Percentiles rank a stretch among this genome's conserved stretches.
phyloP scores from a whole-genome alignment of 2,797 vertebrate species.

The Hoplostethus atlanticus region DNA sequence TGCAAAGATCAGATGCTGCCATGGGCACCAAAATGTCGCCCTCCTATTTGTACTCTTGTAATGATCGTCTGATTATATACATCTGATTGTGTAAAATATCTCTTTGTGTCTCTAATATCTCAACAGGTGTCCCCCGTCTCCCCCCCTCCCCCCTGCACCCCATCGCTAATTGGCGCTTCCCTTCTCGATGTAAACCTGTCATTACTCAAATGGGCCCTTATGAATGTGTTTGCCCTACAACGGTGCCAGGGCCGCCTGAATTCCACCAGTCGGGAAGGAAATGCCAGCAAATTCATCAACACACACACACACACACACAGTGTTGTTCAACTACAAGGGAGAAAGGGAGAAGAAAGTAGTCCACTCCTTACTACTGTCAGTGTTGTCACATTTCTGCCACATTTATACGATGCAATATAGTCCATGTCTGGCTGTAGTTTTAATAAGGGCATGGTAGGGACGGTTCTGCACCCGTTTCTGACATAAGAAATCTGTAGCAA shows the following conservation, averaged over 20 bases:
- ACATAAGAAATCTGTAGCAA: neutral
- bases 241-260: slow-evolving; percentile 36
- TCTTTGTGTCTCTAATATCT: slow-evolving; percentile 18
- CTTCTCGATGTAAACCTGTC: slow-evolving; percentile 67
- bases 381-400: slow-evolving; percentile 31
- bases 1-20: too few species aligned
- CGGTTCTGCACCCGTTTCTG: slow-evolving; percentile 15
- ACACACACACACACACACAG: slow-evolving; percentile 15
- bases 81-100: neutral
- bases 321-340: slow-evolving; percentile 6
- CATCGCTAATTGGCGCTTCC: slow-evolving; percentile 63
- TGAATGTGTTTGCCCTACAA: slow-evolving; percentile 47
- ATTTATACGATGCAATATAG: slow-evolving; percentile 45
- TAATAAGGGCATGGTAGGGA: slow-evolving; percentile 42
- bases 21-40: too few species aligned
- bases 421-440: slow-evolving; percentile 31
- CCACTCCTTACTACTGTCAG: neutral
- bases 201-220: slow-evolving; percentile 74
- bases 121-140: slow-evolving; percentile 38
- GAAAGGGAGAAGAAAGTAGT: neutral
- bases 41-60: too few species aligned
- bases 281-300: slow-evolving; percentile 66
- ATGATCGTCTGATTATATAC: too few species aligned
- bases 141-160: slow-evolving; percentile 11
- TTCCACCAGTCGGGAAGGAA: slow-evolving; percentile 55